Conservation (phyloP, 1,140 invertebrate species). For the Bombus impatiens region DNA sequence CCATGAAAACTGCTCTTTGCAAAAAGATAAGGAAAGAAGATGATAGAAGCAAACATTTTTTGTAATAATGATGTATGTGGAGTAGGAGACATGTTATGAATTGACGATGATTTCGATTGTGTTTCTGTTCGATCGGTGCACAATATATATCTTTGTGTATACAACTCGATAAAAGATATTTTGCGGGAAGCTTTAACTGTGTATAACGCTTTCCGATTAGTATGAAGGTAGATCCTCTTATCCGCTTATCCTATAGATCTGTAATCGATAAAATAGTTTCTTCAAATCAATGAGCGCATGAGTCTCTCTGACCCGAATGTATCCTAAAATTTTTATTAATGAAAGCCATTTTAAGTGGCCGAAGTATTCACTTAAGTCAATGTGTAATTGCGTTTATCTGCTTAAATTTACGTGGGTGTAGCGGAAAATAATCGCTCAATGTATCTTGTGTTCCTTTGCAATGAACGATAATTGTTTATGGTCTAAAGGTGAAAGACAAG, state of each 20-base stretch:
- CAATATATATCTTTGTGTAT: neutral
- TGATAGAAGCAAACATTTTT: neutral
- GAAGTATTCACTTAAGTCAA: conserved; percentile 15
- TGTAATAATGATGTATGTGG: neutral
- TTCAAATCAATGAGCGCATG: neutral
- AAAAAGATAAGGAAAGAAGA: neutral
- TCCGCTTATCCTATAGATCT: neutral
- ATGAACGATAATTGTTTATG: conserved; percentile 31
- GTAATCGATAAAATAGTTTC: conserved; percentile 47
- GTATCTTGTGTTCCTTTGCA: conserved; percentile 4
- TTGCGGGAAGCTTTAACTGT: neutral
- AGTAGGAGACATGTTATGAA: neutral
- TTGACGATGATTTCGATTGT: neutral
- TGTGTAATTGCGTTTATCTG: conserved; percentile 37
- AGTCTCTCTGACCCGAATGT: neutral
- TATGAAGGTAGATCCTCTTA: neutral
- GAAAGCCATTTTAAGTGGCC: conserved; percentile 24
- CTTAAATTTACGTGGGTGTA: conserved; percentile 29
- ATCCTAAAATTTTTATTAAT: conserved; percentile 27
- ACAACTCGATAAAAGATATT: neutral
- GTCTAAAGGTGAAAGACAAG: neutral
- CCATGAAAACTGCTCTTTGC: neutral
- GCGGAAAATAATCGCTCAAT: conserved; percentile 28
- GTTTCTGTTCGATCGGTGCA: neutral
- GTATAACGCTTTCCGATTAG: neutral